Evolutionary conservation across 2,797 vertebrate species (phyloP).

Genomic region (Siniperca scherzeri): DNA sequence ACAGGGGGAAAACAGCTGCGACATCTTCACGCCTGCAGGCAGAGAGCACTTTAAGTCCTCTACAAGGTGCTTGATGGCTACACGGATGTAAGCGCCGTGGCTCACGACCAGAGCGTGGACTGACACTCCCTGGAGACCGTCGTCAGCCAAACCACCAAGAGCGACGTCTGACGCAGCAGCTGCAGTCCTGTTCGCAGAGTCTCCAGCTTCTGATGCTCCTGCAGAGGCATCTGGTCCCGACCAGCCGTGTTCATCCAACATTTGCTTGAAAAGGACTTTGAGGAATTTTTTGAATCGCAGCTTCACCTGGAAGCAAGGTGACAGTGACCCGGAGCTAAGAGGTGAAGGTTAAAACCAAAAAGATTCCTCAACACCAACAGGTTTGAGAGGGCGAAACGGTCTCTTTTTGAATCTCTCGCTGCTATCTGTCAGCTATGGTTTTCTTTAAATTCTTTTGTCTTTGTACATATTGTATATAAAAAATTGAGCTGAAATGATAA

Average conservation of each 20-base stretch:
- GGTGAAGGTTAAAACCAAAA: background rate
- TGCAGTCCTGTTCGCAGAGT: background rate
- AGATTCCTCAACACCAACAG: background rate
- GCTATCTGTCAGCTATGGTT: background rate
- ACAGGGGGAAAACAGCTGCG: conserved; percentile 89
- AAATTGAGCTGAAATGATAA: background rate
- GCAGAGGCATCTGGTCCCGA: conserved; percentile 41
- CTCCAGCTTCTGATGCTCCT: background rate
- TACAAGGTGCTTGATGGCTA: conserved; percentile 89
- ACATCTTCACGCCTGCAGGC: conserved; percentile 84
- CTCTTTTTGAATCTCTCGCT: background rate
- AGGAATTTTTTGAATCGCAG: conserved; percentile 92
- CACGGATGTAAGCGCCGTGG: conserved; percentile 94
- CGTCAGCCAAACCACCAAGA: conserved; percentile 36
- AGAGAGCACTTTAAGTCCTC: conserved; percentile 88
- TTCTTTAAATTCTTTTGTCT: background rate
- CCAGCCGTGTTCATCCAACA: conserved; percentile 78
- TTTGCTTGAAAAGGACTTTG: conserved; percentile 87
- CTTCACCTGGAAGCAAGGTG: conserved; percentile 86
- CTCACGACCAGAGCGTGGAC: conserved; percentile 91
- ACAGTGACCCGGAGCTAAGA: conserved; percentile 43
- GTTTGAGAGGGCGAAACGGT: background rate
- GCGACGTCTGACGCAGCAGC: conserved; percentile 30
- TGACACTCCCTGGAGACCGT: conserved; percentile 57
- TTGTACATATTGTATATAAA: background rate